phyloP scores from a whole-genome alignment of 2,113 vertebrate genomes.

The Meles meles region DNA sequence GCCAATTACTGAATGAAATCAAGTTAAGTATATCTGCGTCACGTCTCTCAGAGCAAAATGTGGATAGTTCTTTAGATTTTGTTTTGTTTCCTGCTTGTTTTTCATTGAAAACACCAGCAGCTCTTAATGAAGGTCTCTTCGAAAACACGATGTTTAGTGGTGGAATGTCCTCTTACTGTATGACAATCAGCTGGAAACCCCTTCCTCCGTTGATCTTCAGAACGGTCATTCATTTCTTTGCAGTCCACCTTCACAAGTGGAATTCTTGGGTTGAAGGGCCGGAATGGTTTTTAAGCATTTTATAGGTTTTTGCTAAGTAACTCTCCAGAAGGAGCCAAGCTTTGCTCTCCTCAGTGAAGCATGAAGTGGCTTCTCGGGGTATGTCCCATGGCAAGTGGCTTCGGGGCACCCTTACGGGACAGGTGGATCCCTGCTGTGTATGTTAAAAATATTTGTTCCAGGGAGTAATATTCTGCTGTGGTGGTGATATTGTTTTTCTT shows the following conservation, averaged over 20 bases:
- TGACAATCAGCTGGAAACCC: neutral
- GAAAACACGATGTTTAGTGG: neutral
- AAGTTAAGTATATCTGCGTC: accelerated
- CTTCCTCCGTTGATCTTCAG: too few relatives aligned
- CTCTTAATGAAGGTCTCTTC: neutral
- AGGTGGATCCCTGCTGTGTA: neutral
- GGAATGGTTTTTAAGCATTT: neutral
- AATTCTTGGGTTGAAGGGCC: neutral
- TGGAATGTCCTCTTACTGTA: accelerated
- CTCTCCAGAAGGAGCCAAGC: neutral
- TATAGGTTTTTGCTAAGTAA: neutral
- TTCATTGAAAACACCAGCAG: neutral
- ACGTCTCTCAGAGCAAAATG: neutral
- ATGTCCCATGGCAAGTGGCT: accelerated
- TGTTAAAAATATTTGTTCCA: neutral
- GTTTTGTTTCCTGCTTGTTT: neutral
- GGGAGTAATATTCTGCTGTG: neutral
- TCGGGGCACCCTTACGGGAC: accelerated
- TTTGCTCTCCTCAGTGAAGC: neutral
- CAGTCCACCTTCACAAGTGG: accelerated
- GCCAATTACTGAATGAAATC: accelerated
- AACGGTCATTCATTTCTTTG: neutral
- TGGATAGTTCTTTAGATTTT: neutral
- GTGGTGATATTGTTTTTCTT: neutral
- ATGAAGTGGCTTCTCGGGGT: accelerated